phyloP scores from a whole-genome alignment of 2,113 vertebrate species.

The Pogona vitticeps region DNA sequence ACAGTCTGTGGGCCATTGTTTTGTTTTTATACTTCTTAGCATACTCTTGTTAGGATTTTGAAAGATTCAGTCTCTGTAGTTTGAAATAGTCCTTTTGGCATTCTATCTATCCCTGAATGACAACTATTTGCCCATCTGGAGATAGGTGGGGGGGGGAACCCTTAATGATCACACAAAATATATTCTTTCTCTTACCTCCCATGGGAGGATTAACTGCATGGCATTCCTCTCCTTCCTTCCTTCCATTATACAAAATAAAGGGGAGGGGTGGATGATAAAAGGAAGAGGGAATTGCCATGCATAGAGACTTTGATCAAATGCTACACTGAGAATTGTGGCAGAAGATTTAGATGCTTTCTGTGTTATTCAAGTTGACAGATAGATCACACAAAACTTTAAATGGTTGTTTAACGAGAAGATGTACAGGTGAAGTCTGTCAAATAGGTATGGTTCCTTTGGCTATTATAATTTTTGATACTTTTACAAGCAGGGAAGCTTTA shows the following conservation, averaged over 20 bases:
- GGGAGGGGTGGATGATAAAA: constrained; percentile 12
- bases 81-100: too few relatives aligned
- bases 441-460: constrained; percentile 57
- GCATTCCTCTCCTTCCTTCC: constrained; percentile 36
- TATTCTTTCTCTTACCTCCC: constrained; percentile 1
- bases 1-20: too few relatives aligned
- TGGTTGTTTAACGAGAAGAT: constrained; percentile 80
- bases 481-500: constrained; percentile 30
- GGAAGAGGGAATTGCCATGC: constrained; percentile 73
- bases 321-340: constrained; percentile 72
- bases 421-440: constrained; percentile 73
- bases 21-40: too few relatives aligned
- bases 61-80: too few relatives aligned
- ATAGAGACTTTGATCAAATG: constrained; percentile 78
- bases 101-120: too few relatives aligned
- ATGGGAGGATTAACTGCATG: constrained; percentile 78
- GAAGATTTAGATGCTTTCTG: constrained; percentile 76
- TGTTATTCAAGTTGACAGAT: constrained; percentile 79
- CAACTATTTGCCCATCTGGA: too few relatives aligned
- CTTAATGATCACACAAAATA: neutral
- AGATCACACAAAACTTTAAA: constrained; percentile 80
- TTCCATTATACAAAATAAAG: constrained; percentile 76
- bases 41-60: too few relatives aligned
- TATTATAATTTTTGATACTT: constrained; percentile 63
- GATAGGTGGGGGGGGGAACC: too few relatives aligned